phyloP scores from a whole-genome alignment of 1,140 invertebrate genomes.

The Chelonus insularis region DNA sequence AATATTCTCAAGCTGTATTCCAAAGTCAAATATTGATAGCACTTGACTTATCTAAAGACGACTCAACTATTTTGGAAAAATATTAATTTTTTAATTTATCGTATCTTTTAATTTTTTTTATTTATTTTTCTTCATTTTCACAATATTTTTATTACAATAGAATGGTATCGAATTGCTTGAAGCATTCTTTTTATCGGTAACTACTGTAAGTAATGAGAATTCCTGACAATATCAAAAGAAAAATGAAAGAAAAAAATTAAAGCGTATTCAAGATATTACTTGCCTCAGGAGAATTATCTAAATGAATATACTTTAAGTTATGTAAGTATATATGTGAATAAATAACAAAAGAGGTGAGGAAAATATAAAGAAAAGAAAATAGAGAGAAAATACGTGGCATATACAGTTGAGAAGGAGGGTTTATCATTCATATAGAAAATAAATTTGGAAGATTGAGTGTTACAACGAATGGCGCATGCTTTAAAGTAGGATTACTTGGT shows the following conservation, averaged over 20 bases:
- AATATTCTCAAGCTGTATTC: too few relatives aligned
- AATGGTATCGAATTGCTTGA: too few relatives aligned
- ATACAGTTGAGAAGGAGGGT: too few relatives aligned
- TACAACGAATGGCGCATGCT: conserved; percentile 4
- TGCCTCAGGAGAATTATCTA: neutral
- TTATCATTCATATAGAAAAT: conserved; percentile 3
- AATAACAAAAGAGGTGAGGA: neutral
- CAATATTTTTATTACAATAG: too few relatives aligned
- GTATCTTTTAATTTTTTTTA: too few relatives aligned
- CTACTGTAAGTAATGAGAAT: too few relatives aligned
- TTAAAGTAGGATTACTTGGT: neutral
- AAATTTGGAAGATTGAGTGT: conserved; percentile 19
- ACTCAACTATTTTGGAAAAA: too few relatives aligned
- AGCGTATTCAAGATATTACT: neutral
- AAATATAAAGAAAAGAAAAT: neutral
- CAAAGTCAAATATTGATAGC: too few relatives aligned
- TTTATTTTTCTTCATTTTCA: too few relatives aligned
- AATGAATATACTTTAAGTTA: neutral
- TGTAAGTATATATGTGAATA: neutral
- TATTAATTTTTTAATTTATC: too few relatives aligned
- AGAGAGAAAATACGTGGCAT: neutral
- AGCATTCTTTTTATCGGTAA: too few relatives aligned
- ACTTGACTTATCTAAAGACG: too few relatives aligned
- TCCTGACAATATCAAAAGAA: neutral
- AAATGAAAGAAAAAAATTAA: neutral